phyloP scores from a whole-genome alignment of 2,888 invertebrate genomes.

The Tigriopus californicus region DNA sequence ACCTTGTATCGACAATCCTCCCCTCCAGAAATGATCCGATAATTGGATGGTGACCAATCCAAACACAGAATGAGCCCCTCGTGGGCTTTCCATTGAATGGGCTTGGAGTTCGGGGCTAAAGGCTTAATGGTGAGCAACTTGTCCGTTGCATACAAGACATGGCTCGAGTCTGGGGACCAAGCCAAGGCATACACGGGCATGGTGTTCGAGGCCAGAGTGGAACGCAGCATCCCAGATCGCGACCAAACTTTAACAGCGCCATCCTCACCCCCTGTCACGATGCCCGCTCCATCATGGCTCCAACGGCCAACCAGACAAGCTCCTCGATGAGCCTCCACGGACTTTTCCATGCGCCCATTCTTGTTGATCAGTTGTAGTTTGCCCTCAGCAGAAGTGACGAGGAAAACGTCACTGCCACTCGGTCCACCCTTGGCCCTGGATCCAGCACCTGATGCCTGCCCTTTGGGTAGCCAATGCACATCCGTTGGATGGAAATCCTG shows the following conservation, averaged over 20 bases:
- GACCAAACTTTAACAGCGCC: constrained; percentile 95
- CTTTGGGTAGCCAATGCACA: constrained; percentile 59
- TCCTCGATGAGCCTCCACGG: constrained; percentile 68
- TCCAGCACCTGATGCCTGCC: constrained; percentile 24
- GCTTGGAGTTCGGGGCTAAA: constrained; percentile 35
- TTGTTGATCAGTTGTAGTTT: constrained; percentile 71
- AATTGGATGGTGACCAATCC: constrained; percentile 38
- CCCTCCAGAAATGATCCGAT: constrained; percentile 41
- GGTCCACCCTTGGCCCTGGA: constrained; percentile 24
- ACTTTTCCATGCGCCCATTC: constrained; percentile 69
- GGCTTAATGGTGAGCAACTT: constrained; percentile 39
- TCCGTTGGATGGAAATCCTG: constrained; percentile 71
- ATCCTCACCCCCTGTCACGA: constrained; percentile 92
- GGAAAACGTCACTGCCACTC: constrained; percentile 51
- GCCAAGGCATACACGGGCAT: constrained; percentile 61
- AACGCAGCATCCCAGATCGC: constrained; percentile 66
- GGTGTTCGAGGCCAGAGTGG: constrained; percentile 64
- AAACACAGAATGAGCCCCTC: constrained; percentile 65
- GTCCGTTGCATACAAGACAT: constrained; percentile 37
- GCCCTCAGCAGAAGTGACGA: constrained; percentile 68
- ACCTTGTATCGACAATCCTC: constrained; percentile 56
- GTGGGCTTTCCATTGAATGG: constrained; percentile 44
- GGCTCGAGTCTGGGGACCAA: constrained; percentile 43
- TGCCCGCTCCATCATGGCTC: constrained; percentile 87
- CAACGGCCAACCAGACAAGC: constrained; percentile 75